A percentile compares a stretch with the other conserved stretches of the same genome.
phyloP scores from a whole-genome alignment of 53 echinoderm and acorn worm species.

The Pentamera pediparva region DNA sequence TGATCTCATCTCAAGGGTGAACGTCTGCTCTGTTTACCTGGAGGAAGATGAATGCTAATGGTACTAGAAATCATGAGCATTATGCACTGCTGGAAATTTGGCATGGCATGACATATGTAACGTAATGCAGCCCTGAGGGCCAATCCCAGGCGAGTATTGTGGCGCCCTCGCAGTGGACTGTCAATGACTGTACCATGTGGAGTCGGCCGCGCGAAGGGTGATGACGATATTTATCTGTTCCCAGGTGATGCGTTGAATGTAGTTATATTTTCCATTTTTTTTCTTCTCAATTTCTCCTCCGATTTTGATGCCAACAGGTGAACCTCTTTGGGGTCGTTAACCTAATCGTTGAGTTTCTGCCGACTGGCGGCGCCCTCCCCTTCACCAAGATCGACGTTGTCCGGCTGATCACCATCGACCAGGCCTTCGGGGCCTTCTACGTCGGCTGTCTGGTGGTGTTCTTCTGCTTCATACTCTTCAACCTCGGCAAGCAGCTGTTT shows the following conservation, averaged over 20 bases:
- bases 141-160: too few species aligned
- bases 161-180: too few species aligned
- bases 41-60: too few species aligned
- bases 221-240: too few species aligned
- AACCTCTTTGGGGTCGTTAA: conserved; percentile 78
- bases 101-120: too few species aligned
- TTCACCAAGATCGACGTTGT: conserved; percentile 65
- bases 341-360: conserved; percentile 70
- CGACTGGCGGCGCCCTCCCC: conserved; percentile 65
- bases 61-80: too few species aligned
- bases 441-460: conserved; percentile 72
- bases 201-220: too few species aligned
- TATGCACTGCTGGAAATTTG: too few species aligned
- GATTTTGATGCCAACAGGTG: conserved; percentile 40
- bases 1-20: too few species aligned
- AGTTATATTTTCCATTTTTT: background rate
- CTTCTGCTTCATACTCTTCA: conserved; percentile 82
- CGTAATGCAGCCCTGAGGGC: too few species aligned
- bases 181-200: too few species aligned
- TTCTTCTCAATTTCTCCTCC: background rate
- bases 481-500: conserved; percentile 72
- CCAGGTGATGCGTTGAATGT: background rate
- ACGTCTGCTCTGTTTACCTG: too few species aligned
- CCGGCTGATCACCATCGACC: conserved; percentile 55
- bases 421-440: conserved; percentile 62